Evolutionary conservation across 2,888 invertebrate genomes (phyloP).

Genomic region (Drosophila pegasa): DNA sequence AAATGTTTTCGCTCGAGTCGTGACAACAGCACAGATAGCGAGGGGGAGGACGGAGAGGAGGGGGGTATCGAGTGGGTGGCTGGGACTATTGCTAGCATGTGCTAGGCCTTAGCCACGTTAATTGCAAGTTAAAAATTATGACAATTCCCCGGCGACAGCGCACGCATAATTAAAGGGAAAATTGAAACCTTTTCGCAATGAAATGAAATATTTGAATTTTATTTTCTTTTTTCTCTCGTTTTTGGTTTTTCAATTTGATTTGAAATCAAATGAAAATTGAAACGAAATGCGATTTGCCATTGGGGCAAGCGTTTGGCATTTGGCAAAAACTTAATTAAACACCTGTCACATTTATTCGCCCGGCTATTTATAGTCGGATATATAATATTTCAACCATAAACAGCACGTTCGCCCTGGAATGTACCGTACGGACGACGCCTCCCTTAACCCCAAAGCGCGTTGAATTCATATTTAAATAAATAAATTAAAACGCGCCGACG

Average conservation of each 20-base stretch:
- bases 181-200: neutral
- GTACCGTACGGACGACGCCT: neutral
- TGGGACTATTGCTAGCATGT: too few species aligned
- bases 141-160: slow-evolving; percentile 10
- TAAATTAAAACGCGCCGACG: neutral
- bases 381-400: neutral
- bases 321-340: slow-evolving; percentile 6
- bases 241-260: neutral
- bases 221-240: too few species aligned
- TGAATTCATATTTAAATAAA: slow-evolving; percentile 7
- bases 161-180: neutral
- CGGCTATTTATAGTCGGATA: slow-evolving; percentile 3
- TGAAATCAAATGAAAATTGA: neutral
- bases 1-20: slow-evolving; percentile 64
- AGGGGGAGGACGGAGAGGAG: neutral
- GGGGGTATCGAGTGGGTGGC: too few species aligned
- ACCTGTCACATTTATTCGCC: slow-evolving; percentile 4
- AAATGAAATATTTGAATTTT: neutral
- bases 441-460: neutral
- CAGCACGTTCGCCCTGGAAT: neutral
- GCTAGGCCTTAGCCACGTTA: slow-evolving; percentile 5
- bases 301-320: neutral
- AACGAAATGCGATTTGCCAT: neutral
- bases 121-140: slow-evolving; percentile 43
- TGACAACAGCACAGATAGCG: slow-evolving; percentile 52